A percentile compares a stretch with the other conserved stretches of the same genome.
Conservation (phyloP, 2,113 vertebrate genomes). For the Brachypteracias leptosomus region DNA sequence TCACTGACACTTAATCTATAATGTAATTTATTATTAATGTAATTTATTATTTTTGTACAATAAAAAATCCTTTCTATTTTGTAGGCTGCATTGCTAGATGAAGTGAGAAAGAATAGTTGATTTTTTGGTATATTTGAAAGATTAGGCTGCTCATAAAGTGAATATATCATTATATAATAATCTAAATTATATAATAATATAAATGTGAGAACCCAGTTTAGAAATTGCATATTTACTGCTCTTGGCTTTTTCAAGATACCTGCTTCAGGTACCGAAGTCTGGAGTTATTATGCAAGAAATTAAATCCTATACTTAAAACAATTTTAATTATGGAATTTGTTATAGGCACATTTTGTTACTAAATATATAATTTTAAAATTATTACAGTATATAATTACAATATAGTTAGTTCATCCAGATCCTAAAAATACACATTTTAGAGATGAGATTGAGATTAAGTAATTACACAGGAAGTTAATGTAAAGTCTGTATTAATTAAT, state of each 20-base stretch:
- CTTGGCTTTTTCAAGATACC: background rate
- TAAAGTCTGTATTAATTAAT: background rate
- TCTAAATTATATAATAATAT: background rate
- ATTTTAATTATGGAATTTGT: background rate
- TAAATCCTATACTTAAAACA: background rate
- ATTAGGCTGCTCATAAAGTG: background rate
- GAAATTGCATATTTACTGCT: background rate
- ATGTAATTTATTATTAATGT: background rate
- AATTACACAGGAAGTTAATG: background rate
- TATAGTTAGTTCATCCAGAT: background rate
- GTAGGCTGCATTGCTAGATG: background rate
- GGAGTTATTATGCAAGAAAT: background rate
- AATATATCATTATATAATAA: background rate
- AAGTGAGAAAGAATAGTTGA: background rate
- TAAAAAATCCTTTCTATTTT: background rate
- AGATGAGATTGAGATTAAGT: background rate
- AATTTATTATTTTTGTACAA: background rate
- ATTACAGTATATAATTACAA: background rate
- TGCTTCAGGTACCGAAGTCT: background rate
- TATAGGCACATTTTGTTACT: background rate
- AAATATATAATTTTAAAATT: background rate
- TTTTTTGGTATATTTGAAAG: background rate
- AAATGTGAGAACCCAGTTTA: background rate
- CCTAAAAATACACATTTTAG: constrained; percentile 13
- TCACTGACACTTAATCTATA: background rate